Evolutionary conservation across 2,797 vertebrate genomes (phyloP), one percentile per base, ranked within the genome.

Genomic region (Myoxocephalus aenaeus): DNA sequence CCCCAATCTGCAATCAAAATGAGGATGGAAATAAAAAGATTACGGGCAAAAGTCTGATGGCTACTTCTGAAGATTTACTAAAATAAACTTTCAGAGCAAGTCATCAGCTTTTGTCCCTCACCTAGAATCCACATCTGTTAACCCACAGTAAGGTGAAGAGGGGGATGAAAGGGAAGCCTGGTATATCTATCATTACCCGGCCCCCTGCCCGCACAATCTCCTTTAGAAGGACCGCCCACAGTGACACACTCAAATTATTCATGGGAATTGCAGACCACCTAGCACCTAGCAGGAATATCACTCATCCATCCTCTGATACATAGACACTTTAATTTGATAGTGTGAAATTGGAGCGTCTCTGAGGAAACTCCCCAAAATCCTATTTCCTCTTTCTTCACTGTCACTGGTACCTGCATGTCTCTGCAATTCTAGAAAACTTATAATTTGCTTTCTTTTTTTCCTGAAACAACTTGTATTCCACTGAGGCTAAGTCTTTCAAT

Each of bases 211-310:
- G 61, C 77, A 86, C 88, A 88, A 91, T 92, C 93, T 92, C 85
- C 80, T 72, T 83, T 88, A 85, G 64, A 83, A 76, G 80, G 87
- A 90, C 70, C 58, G 68, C 90, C 89, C 82, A 92, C 81, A 57
- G 89, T 79, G 83, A 82, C 89, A 84, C 86, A 74, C 82, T 93
- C 88, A 91, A 91, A 93, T 95, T 95, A 94, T 91, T 94, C 91
- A 94, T 94, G 85, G 91, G 84, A 92, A 93, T 86, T 81, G 85
- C 75, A 77, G 87, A 85, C 83, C 87, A 91, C 85, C 89, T 80
- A 72, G 82, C 90, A 87, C 84, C 89, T 81, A 75, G 85, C 85
- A 86, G 86, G 88, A 90, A 89, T 88, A 90, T 90, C 89, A 90
- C 89, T 94, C 88, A 92, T 90, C 88, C 87, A 87, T 86, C 90